phyloP scores from a whole-genome alignment of 2,113 vertebrate species.

The Marcusenius ussheri region DNA sequence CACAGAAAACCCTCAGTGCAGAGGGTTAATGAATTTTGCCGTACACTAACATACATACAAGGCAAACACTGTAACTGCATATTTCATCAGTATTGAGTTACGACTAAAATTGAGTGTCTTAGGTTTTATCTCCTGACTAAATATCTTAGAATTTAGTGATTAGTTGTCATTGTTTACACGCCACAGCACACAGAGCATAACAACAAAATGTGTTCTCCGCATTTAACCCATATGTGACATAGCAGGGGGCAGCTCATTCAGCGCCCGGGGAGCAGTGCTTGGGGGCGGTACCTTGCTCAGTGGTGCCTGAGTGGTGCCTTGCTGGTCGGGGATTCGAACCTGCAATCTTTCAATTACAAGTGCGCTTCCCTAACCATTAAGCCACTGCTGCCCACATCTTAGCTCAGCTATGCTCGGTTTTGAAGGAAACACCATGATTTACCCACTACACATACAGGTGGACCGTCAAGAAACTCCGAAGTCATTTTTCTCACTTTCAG shows the following conservation, averaged over 20 bases:
- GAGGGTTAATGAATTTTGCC: not conserved
- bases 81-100: not conserved
- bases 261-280: no score
- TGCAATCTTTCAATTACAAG: no score
- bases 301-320: no score
- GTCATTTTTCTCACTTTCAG: not conserved
- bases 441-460: not conserved
- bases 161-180: no score
- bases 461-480: not conserved
- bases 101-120: not conserved
- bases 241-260: no score
- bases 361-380: no score
- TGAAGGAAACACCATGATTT: not conserved
- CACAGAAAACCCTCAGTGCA: not conserved
- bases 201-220: no score
- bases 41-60: not conserved
- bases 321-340: no score
- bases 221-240: no score
- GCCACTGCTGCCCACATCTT: no score
- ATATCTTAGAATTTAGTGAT: not conserved
- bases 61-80: not conserved
- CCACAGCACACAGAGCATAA: no score
- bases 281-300: no score
- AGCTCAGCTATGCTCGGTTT: not conserved
- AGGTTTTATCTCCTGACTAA: not conserved